Evolutionary conservation across 2,888 invertebrate genomes (phyloP).

Genomic region (Phymatocera aterrima): DNA sequence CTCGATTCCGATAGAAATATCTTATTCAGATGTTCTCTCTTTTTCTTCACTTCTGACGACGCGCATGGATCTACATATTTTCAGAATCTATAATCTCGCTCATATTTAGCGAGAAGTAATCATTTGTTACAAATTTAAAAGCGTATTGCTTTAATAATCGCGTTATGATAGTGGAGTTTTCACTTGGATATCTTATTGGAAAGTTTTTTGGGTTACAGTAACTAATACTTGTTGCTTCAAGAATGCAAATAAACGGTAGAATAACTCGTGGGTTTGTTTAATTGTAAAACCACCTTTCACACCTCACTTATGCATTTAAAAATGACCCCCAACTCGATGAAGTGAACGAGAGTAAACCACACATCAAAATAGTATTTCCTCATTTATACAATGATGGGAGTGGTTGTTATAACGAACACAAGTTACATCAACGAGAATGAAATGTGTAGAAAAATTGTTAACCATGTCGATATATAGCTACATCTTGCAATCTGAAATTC

Average conservation of each 20-base stretch:
- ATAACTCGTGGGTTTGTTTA: slow-evolving; percentile 13
- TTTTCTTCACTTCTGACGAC: too few species aligned
- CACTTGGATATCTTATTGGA: slow-evolving; percentile 3
- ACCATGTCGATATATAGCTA: neutral
- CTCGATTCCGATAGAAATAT: neutral
- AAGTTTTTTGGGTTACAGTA: neutral
- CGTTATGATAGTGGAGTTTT: slow-evolving; percentile 7
- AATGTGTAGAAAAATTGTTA: neutral
- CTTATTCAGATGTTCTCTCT: too few species aligned
- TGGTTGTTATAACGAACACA: slow-evolving; percentile 4
- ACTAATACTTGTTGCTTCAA: neutral
- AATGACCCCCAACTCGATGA: slow-evolving; percentile 5
- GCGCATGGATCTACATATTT: too few species aligned
- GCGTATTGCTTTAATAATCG: neutral
- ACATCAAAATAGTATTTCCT: slow-evolving; percentile 36
- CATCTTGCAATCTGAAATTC: neutral
- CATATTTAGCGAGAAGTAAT: neutral
- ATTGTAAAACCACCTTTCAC: slow-evolving; percentile 21
- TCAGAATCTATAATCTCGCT: too few species aligned
- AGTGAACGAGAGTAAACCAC: slow-evolving; percentile 23
- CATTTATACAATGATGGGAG: slow-evolving; percentile 12
- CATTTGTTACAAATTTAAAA: neutral
- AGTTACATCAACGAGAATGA: neutral
- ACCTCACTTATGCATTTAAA: slow-evolving; percentile 27
- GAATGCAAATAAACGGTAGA: neutral